Evolutionary conservation across 2,113 vertebrate species (phyloP).

Genomic region (Pomatorhinus ruficollis): DNA sequence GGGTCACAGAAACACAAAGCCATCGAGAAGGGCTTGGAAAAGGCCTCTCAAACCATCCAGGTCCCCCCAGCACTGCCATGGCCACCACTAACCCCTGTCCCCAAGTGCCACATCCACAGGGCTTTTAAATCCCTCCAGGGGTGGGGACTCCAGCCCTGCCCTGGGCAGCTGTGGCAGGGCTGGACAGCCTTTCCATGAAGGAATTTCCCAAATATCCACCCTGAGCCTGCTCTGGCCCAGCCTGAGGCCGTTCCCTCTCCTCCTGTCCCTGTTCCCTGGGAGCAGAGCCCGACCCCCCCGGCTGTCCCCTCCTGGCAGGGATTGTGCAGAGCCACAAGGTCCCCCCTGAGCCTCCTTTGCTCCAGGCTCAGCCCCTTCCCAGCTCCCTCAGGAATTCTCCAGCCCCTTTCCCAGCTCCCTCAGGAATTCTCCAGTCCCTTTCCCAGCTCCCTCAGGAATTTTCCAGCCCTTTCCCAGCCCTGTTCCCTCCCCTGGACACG

Average conservation of each 20-base stretch:
- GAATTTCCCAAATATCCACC: not conserved
- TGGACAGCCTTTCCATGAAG: not conserved
- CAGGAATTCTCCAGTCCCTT: not conserved
- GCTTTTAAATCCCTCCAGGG: not conserved
- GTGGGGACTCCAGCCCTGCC: not conserved
- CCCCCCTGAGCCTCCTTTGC: not conserved
- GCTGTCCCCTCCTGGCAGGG: not conserved
- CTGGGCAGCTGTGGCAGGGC: not conserved
- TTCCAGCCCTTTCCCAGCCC: not conserved
- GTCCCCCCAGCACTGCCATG: not conserved
- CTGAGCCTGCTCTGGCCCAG: not conserved
- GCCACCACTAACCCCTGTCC: fast-evolving
- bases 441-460: not conserved
- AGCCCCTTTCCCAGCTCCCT: not conserved
- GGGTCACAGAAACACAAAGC: not conserved
- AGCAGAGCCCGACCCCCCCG: not conserved
- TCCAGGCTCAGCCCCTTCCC: not conserved
- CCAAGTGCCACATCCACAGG: not conserved
- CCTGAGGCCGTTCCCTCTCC: not conserved
- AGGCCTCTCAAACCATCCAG: not conserved
- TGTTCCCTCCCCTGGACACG: fast-evolving
- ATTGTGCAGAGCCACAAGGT: not conserved
- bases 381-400: too few species aligned
- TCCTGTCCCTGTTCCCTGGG: not conserved
- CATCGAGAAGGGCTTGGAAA: not conserved